Evolutionary conservation across 2,797 vertebrate genomes (phyloP), one percentile per base, ranked within the genome.

Genomic region (Galaxias olidus): DNA sequence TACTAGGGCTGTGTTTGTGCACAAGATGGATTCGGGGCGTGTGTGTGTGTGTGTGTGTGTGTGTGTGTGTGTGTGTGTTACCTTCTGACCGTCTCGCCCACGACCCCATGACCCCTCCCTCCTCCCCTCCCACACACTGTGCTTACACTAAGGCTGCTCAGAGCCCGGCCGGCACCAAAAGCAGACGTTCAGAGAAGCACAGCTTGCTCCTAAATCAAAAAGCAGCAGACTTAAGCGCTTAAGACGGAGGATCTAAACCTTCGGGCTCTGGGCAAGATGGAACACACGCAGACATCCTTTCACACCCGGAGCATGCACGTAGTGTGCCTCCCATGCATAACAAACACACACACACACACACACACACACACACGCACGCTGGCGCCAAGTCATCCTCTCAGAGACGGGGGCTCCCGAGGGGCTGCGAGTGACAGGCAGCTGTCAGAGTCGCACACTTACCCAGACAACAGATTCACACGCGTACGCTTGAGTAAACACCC

Each of bases 361-460:
- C 48, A 54, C 61, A 46, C 42, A 20, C 61, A 64, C 18, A 63
- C 64, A 54, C 48, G 13, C 49, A 42, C 55, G 61, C 68, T 62
- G 17, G 50, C 58, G 64, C 57, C 41, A 47, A 58, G 53, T 40
- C 18, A 53, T 57, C 43, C 56, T 18, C 45, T 59, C 76, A 58
- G 66, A 59, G 73, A 75, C 6, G 30, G 65, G 79, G 74, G 64
- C 12, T 87, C 87, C 80, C 71, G 50, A 30, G 86, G 79, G 81
- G 70, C 66, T 17, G 50, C 0, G 66, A 76, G 78, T 90, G 89
- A 91, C 89, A 89, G 88, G 79, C 84, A 89, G 84, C 87, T 88
- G 86, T 88, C 87, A 86, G 64, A 73, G 74, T 82, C 77, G 65
- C 78, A 84, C 77, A 68, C 73, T 74, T 84, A 74, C 64, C 63